Evolutionary conservation across 2,797 vertebrate species (phyloP), one percentile per base, ranked within the genome.

Genomic region (Peromyscus eremicus): DNA sequence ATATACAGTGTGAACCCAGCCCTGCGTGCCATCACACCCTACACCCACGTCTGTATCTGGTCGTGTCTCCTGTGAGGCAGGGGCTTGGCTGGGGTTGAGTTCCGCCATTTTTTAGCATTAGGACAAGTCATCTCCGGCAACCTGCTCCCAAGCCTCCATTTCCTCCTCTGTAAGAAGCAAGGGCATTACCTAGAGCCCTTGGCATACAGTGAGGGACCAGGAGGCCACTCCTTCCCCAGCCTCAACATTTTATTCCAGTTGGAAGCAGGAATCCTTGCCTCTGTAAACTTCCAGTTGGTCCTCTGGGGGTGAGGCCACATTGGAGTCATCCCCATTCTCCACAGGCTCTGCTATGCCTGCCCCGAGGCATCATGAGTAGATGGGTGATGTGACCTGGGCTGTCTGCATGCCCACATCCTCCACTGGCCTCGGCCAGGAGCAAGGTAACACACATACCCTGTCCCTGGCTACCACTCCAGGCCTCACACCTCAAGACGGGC

Each of bases 131-230:
- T 16, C 46, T 10, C 49, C 13, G 7, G 16, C 14, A 55, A 27
- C 29, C 66, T 71, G 13, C 49, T 85, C 71, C 83, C 25, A 13
- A 68, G 57, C 64, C 93, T 86, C 64, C 2, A 25, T 57, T 75
- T 91, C 83, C 89, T 92, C n/a, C 77, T 86, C 87, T n/a, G 23
- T 75, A 80, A 89, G 52, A 80, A 89, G 52, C 10, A 81, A 52
- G 19, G 57, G 10, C 43, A 37, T 46, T 32, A 40, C 43, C 21
- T 55, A 55, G 43, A 66, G 75, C 32, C 62, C 62, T 81, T 1
- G 5, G 82, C 80, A 73, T 2, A 32, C 29, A 60, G 29, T 5
- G 29, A 21, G 40, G 40, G 25, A 1, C 23, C 37, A 40, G 40
- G 79, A 14, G 64, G 64, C 60, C 46, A 3, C 6, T 70, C 43